These are phyloP conservation scores for Melanerpes formicivorus DNA, from an alignment of 2,113 vertebrate genomes.

Conservation along the genomic window DNA sequence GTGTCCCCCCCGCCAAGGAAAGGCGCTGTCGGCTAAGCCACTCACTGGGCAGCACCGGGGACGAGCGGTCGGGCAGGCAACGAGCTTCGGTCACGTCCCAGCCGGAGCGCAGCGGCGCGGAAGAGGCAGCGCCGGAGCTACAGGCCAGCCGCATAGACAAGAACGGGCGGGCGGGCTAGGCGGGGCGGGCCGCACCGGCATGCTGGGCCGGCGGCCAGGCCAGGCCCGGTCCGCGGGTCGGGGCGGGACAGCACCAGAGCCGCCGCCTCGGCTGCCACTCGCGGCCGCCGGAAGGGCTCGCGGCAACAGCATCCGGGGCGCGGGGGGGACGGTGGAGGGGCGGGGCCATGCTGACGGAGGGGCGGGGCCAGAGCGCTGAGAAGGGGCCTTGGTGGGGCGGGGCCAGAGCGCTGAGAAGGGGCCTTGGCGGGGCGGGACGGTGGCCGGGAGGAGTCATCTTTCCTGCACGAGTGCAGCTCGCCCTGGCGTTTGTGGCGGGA, in stretches of 20 bases:
- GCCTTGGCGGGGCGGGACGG: background rate
- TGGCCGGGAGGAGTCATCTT: background rate
- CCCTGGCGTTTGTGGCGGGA: background rate
- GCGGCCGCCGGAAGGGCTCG: background rate
- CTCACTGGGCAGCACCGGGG: conserved; percentile 32
- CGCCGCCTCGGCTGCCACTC: background rate
- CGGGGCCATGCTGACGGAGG: background rate
- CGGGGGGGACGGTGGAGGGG: background rate
- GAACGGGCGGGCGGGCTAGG: background rate
- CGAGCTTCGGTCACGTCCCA: background rate
- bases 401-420: background rate
- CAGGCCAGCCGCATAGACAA: background rate
- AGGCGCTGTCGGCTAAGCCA: background rate
- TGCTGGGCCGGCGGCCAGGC: background rate
- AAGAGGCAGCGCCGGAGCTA: background rate
- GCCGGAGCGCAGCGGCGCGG: background rate
- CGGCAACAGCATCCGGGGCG: background rate
- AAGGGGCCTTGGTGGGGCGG: background rate
- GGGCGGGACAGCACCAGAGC: background rate
- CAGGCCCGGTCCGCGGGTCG: background rate
- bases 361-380: background rate
- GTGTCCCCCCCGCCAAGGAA: too few relatives aligned
- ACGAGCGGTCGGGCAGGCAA: background rate
- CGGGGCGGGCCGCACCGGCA: background rate
- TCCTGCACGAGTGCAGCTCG: background rate